Evolutionary conservation across 2,113 vertebrate species (phyloP), one percentile per base, ranked within the genome.

Genomic region (Saguinus imperator): DNA sequence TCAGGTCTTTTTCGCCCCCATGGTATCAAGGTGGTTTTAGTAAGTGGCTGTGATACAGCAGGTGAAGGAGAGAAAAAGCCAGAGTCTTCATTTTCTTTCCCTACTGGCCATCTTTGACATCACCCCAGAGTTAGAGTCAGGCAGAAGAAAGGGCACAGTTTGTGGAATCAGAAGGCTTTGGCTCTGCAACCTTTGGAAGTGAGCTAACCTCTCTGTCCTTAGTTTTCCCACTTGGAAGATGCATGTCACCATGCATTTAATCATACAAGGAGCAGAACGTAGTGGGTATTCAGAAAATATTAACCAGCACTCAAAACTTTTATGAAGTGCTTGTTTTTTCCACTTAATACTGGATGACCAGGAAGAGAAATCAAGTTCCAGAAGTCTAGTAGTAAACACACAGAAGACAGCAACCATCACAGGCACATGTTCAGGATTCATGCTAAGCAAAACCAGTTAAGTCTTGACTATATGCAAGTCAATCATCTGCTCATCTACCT

Each of bases 401-500:
- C 11, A 1, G 52, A 73, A 37, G 45, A 10, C 18, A 23, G 27
- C 32, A 32, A 4, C 8, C 11, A 21, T 40, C 9, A 1, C 10
- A 64, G 68, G 43, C 5, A 5, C 64, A 23, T 29, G 40, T 5
- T n/a, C 37, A 20, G 35, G 50, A 35, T 20, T 29, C 40, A 1
- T 0, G 13, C n/a, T 40, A 58, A 37, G 8, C 16, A 29, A 23
- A 70, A 16, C 29, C 55, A n/a, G 57, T 27, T 23, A 3, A 5
- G 1, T n/a, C 29, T 8, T 73, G 32, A 55, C 61, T n/a, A 6
- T 8, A 8, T 0, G 37, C 21, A 70, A 32, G 79, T 35, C 35
- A 27, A 16, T 4, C 6, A 8, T 25, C n/a, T 29, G 17, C 11
- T 52, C 45, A 1, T 21, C 55, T 23, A 0, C 18, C 52, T 80